Evolutionary conservation across 2,797 vertebrate genomes (phyloP).

Genomic region (Hoplostethus mediterraneus): DNA sequence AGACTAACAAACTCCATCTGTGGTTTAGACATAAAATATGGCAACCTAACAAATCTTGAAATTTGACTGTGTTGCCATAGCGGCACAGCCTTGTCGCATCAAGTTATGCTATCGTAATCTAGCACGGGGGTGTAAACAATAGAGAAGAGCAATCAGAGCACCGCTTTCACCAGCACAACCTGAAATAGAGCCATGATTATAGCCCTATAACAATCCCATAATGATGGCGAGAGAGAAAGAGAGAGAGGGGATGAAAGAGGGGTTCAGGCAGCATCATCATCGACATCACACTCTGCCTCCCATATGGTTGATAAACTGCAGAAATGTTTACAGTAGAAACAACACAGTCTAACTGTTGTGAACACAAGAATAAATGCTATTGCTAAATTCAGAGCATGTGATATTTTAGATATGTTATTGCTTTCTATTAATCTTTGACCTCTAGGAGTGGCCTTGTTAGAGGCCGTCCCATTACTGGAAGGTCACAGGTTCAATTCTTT

Average conservation of each 20-base stretch:
- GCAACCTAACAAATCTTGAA: background rate
- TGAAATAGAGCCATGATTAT: conserved; percentile 75
- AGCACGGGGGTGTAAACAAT: conserved; percentile 43
- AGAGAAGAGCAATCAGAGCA: conserved; percentile 52
- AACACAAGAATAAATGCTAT: conserved; percentile 8
- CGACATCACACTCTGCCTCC: conserved; percentile 14
- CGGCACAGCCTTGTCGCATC: background rate
- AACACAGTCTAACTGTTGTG: conserved; percentile 8
- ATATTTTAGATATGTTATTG: background rate
- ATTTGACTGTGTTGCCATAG: background rate
- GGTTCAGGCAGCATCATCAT: conserved; percentile 37
- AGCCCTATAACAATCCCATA: conserved; percentile 52
- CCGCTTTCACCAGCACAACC: conserved; percentile 58
- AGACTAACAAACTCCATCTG: background rate
- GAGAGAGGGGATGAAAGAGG: conserved; percentile 26
- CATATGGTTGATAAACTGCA: conserved; percentile 25
- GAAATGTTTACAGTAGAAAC: conserved; percentile 18
- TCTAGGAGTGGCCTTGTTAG: background rate
- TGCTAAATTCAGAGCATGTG: background rate
- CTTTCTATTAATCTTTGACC: background rate
- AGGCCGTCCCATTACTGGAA: too few relatives aligned
- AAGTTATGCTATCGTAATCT: conserved; percentile 24
- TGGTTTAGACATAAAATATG: background rate
- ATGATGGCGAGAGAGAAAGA: conserved; percentile 44
- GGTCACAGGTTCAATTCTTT: too few relatives aligned